Percentiles rank a stretch among this genome's conserved stretches.
Conservation (phyloP, 2,113 vertebrate species). For the Tautogolabrus adspersus region DNA sequence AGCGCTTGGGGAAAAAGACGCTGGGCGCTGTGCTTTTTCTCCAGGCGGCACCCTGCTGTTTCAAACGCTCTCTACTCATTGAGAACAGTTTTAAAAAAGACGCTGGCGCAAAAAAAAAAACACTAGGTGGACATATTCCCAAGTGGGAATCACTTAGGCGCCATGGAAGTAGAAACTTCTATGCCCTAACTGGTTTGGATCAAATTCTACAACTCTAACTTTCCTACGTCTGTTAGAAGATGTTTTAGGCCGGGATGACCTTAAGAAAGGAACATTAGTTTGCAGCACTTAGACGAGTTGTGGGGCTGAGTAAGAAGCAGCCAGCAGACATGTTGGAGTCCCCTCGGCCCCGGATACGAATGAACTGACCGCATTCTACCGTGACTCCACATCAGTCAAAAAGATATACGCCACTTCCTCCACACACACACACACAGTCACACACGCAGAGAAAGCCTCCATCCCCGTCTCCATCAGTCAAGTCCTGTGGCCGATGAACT, state of each 20-base stretch:
- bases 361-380: constrained; percentile 68
- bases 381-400: constrained; percentile 76
- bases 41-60: no score
- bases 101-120: no score
- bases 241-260: background rate
- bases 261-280: background rate
- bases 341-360: constrained; percentile 47
- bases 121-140: no score
- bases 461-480: constrained; percentile 68
- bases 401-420: constrained; percentile 70
- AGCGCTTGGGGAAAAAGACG: no score
- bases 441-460: constrained; percentile 42
- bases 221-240: no score
- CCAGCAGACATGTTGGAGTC: constrained; percentile 73
- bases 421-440: constrained; percentile 19
- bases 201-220: no score
- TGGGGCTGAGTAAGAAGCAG: constrained; percentile 33
- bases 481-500: constrained; percentile 68
- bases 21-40: no score
- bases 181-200: no score
- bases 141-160: no score
- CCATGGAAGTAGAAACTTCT: no score
- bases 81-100: no score
- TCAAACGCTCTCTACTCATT: no score
- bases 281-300: background rate